phyloP scores from a whole-genome alignment of 1,140 invertebrate species.

The Cotesia vestalis region DNA sequence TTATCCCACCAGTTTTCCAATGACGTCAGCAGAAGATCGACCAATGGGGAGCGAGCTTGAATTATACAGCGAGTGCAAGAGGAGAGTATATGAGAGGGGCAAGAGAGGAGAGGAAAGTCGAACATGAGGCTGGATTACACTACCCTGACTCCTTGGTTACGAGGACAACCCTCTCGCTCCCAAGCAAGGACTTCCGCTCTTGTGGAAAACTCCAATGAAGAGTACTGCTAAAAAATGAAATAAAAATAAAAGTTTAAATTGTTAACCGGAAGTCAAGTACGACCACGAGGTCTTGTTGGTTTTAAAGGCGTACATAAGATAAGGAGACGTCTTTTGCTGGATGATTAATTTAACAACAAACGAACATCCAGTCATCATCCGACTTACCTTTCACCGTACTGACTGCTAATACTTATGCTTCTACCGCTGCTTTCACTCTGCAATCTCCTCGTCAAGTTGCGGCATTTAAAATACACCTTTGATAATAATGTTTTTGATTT shows the following conservation, averaged over 20 bases:
- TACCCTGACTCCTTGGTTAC: conserved; percentile 35
- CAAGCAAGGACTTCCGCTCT: conserved; percentile 29
- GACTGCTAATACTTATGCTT: no score
- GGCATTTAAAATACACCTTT: not conserved
- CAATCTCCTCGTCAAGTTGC: not conserved
- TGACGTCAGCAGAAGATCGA: conserved; percentile 55
- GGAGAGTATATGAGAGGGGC: not conserved
- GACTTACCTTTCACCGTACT: conserved; percentile 45
- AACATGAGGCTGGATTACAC: conserved; percentile 40
- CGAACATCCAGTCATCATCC: conserved; percentile 34
- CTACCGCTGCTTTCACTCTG: conserved; percentile 44
- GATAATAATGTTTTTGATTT: no score
- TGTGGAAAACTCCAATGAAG: conserved; percentile 39
- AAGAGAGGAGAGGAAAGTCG: not conserved
- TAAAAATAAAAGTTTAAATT: conserved; percentile 10
- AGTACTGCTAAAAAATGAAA: conserved; percentile 33
- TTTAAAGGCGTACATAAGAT: conserved; percentile 12
- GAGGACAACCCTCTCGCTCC: conserved; percentile 34
- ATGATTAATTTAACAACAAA: conserved; percentile 32
- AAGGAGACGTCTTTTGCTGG: conserved; percentile 5
- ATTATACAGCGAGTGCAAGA: conserved; percentile 55
- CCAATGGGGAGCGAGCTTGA: conserved; percentile 54
- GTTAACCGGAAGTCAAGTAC: conserved; percentile 32
- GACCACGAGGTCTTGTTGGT: conserved; percentile 9
- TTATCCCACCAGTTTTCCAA: conserved; percentile 56